A percentile compares a stretch with the other conserved stretches of the same genome.
These are phyloP conservation scores for Stenichneumon culpator DNA, from an alignment of 2,888 invertebrate species.

Conservation along the genomic window DNA sequence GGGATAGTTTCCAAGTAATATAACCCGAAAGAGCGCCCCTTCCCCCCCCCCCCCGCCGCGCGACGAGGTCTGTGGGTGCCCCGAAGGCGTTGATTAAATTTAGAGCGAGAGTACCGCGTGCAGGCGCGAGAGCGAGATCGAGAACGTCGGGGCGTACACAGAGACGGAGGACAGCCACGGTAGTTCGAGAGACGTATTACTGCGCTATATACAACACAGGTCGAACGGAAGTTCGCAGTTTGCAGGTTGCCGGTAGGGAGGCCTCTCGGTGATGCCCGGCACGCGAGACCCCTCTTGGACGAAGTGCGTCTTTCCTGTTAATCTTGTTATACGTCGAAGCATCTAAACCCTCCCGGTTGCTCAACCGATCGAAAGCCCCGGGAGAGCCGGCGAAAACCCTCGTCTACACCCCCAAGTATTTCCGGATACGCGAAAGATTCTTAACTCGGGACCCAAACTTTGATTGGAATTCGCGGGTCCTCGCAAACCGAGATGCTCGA, in stretches of 20 bases:
- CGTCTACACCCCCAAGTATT: conserved; percentile 4
- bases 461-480: conserved; percentile 66
- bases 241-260: conserved; percentile 61
- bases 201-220: conserved; percentile 36
- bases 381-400: conserved; percentile 32
- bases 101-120: conserved; percentile 69
- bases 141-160: background rate
- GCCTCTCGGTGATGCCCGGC: conserved; percentile 34
- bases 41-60: no score
- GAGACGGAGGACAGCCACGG: conserved; percentile 22
- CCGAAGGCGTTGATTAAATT: conserved; percentile 78
- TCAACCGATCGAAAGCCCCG: conserved; percentile 36
- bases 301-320: conserved; percentile 57
- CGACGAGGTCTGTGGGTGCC: background rate
- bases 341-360: conserved; percentile 19
- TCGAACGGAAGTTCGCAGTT: conserved; percentile 71
- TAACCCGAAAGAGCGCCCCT: conserved; percentile 69
- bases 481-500: background rate
- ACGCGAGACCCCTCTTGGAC: conserved; percentile 46
- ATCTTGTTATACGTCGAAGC: conserved; percentile 55
- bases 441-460: conserved; percentile 66
- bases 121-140: conserved; percentile 64
- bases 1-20: conserved; percentile 79
- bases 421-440: conserved; percentile 25
- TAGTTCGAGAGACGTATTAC: conserved; percentile 62